Conservation (phyloP, 2,113 vertebrate genomes). For the Chloropsis hardwickii region DNA sequence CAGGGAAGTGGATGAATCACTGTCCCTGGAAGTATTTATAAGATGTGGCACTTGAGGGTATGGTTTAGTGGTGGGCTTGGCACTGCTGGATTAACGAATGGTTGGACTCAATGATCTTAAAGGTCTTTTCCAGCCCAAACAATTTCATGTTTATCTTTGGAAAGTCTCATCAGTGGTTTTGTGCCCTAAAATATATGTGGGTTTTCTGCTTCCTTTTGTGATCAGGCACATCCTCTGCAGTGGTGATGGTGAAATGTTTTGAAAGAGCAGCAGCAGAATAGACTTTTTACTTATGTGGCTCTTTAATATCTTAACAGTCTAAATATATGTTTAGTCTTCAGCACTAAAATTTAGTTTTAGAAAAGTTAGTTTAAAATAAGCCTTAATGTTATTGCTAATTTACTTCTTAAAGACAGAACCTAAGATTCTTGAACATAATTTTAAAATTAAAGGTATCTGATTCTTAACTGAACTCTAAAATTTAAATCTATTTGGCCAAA, state of each 20-base stretch:
- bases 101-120: neutral
- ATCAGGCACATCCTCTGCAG: neutral
- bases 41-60: neutral
- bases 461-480: neutral
- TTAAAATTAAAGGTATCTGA: neutral
- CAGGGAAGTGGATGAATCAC: neutral
- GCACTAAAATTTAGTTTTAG: neutral
- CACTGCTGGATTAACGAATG: neutral
- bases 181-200: neutral
- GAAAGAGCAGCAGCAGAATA: neutral
- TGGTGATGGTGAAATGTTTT: neutral
- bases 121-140: neutral
- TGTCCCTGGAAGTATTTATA: neutral
- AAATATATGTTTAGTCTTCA: neutral
- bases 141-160: neutral
- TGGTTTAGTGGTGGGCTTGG: neutral
- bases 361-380: neutral
- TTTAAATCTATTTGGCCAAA: neutral
- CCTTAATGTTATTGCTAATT: neutral
- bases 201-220: slow-evolving; percentile 1
- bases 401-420: neutral
- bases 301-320: neutral
- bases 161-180: neutral
- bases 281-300: neutral
- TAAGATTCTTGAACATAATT: neutral